Evolutionary conservation across 2,113 vertebrate species (phyloP).

Genomic region (Hucho hucho): DNA sequence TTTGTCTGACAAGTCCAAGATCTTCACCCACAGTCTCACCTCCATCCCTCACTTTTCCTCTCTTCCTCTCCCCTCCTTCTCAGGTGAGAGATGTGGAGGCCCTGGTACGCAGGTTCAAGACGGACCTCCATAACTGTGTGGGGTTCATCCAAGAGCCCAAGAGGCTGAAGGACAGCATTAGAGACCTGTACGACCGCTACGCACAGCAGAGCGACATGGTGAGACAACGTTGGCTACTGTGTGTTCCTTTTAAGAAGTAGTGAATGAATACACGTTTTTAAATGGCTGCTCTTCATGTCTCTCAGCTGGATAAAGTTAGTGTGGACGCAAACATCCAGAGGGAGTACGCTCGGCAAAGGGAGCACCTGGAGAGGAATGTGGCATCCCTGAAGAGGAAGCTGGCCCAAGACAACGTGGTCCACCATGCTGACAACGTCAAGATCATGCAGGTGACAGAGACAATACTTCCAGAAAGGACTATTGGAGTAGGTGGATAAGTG

Average conservation of each 20-base stretch:
- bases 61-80: conserved; percentile 8
- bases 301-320: conserved; percentile 70
- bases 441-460: conserved; percentile 73
- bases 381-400: conserved; percentile 75
- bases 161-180: conserved; percentile 70
- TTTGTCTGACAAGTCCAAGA: not conserved
- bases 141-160: conserved; percentile 74
- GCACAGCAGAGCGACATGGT: conserved; percentile 74
- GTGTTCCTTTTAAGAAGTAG: not conserved
- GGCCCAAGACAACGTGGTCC: conserved; percentile 67
- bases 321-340: conserved; percentile 72
- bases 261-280: not conserved
- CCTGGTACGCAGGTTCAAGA: conserved; percentile 74
- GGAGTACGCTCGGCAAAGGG: conserved; percentile 72
- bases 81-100: conserved; percentile 75
- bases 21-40: not conserved
- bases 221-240: conserved; percentile 44
- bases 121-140: conserved; percentile 78
- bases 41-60: not conserved
- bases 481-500: too few species aligned
- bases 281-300: not conserved
- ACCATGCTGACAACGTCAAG: conserved; percentile 65
- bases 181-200: conserved; percentile 72
- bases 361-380: conserved; percentile 76
- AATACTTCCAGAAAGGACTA: too few species aligned